phyloP scores from a whole-genome alignment of 1,140 invertebrate genomes.

The Drosophila auraria region DNA sequence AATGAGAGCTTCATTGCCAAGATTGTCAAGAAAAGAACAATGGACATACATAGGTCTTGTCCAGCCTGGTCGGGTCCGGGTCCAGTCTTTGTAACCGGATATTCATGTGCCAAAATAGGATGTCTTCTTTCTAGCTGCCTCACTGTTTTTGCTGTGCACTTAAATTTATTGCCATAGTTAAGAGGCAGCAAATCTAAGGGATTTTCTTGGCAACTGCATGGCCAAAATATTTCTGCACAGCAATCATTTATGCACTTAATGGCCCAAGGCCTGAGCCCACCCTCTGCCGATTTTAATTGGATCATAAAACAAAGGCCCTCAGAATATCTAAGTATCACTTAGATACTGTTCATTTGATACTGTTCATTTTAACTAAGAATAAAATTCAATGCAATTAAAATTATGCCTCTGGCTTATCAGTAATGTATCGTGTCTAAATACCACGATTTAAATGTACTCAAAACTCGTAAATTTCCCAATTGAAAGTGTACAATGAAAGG shows the following conservation, averaged over 20 bases:
- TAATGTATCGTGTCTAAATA: conserved; percentile 17
- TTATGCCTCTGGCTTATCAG: background rate
- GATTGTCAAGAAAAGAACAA: conserved; percentile 11
- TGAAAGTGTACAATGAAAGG: background rate
- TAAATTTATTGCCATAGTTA: conserved; percentile 39
- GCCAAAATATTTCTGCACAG: conserved; percentile 30
- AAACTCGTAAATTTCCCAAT: conserved; percentile 4
- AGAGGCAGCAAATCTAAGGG: background rate
- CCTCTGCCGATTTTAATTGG: conserved; percentile 12
- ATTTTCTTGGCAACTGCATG: conserved; percentile 5
- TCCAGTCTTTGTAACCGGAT: conserved; percentile 52
- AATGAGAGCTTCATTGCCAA: conserved; percentile 1
- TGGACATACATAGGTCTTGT: background rate
- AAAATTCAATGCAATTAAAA: conserved; percentile 49
- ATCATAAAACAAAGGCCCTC: conserved; percentile 56
- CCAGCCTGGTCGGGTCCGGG: conserved; percentile 16
- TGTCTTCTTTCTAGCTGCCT: conserved; percentile 1
- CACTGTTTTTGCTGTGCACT: background rate
- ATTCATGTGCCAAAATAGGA: conserved; percentile 50
- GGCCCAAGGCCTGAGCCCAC: conserved; percentile 14
- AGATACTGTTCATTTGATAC: background rate
- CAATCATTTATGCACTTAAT: conserved; percentile 71
- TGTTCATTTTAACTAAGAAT: conserved; percentile 62
- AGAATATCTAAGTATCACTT: conserved; percentile 1
- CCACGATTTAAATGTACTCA: conserved; percentile 12